Evolutionary conservation across 1,140 invertebrate genomes (phyloP), one percentile per base, ranked within the genome.

Genomic region (Goniozus legneri): DNA sequence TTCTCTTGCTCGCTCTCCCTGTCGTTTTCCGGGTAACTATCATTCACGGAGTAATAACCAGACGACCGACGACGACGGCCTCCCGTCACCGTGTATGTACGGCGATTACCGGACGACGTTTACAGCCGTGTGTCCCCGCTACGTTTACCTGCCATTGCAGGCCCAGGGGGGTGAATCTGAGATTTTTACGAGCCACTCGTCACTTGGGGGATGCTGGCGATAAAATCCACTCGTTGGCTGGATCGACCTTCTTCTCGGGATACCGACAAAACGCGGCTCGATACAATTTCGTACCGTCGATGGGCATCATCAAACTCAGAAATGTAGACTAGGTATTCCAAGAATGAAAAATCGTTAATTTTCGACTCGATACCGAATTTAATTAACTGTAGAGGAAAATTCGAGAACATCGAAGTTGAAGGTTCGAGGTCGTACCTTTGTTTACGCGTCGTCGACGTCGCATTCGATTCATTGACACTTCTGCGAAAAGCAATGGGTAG

Each of bases 191-290:
- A 54, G 55, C 56, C 38, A 41, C 54, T 56, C 61, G 63, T 66
- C 66, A 67, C 54, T 60, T 41, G 65, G 58, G 60, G 62, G 56
- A 64, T 58, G 56, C 49, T 44, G 60, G 62, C 68, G 65, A 73
- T 73, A 69, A 73, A 73, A 71, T 46, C 49, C 58, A 65, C 62
- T 64, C 62, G 64, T 69, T 67, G 52, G 62, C 61, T 56, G 65
- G 65, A 69, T 70, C 69, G 68, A 69, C 64, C 65, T 69, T n/a
- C n/a, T n/a, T n/a, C n/a, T n/a, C n/a, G n/a, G n/a, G n/a, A n/a
- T n/a, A n/a, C n/a, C n/a, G n/a, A n/a, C n/a, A n/a, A n/a, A n/a
- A n/a, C n/a, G n/a, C n/a, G n/a, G n/a, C n/a, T n/a, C n/a, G n/a
- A n/a, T n/a, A n/a, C n/a, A n/a, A n/a, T n/a, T n/a, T n/a, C n/a